A percentile compares a stretch with the other conserved stretches of the same genome.
Conservation (phyloP, 2,797 vertebrate genomes). For the Helicolenus hilgendorfi region DNA sequence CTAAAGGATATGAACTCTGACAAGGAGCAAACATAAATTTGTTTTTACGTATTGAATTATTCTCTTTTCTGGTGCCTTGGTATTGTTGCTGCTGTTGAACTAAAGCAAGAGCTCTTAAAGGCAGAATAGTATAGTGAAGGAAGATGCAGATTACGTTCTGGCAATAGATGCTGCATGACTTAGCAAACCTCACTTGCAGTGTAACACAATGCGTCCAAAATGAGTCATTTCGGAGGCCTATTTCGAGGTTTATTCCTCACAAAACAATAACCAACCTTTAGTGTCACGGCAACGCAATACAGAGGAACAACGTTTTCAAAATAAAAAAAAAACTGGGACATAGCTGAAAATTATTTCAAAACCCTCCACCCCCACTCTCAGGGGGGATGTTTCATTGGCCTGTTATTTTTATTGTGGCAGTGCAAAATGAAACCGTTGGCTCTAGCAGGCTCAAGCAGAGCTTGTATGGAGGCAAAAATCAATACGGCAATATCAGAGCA, state of each 20-base stretch:
- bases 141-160: not conserved
- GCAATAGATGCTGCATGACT: not conserved
- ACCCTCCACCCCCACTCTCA: constrained; percentile 62
- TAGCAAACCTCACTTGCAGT: constrained; percentile 8
- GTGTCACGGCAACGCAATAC: constrained; percentile 78
- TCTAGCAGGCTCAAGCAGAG: constrained; percentile 77
- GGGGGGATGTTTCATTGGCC: constrained; percentile 88
- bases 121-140: not conserved
- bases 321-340: constrained; percentile 46
- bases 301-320: constrained; percentile 27
- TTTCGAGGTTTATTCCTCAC: constrained; percentile 19
- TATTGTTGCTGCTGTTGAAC: constrained; percentile 33
- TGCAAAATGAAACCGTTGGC: constrained; percentile 91
- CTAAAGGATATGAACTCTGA: constrained; percentile 95
- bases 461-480: constrained; percentile 90
- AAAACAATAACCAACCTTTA: constrained; percentile 51
- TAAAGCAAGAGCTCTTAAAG: constrained; percentile 15
- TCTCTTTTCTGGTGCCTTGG: constrained; percentile 77
- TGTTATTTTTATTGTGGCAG: constrained; percentile 92
- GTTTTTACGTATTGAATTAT: constrained; percentile 96
- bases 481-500: constrained; percentile 92
- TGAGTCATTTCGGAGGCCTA: constrained; percentile 5
- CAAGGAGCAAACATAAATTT: constrained; percentile 96
- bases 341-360: constrained; percentile 71
- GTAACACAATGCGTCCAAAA: not conserved